Evolutionary conservation across 2,797 vertebrate species (phyloP).

Genomic region (Falco cherrug): DNA sequence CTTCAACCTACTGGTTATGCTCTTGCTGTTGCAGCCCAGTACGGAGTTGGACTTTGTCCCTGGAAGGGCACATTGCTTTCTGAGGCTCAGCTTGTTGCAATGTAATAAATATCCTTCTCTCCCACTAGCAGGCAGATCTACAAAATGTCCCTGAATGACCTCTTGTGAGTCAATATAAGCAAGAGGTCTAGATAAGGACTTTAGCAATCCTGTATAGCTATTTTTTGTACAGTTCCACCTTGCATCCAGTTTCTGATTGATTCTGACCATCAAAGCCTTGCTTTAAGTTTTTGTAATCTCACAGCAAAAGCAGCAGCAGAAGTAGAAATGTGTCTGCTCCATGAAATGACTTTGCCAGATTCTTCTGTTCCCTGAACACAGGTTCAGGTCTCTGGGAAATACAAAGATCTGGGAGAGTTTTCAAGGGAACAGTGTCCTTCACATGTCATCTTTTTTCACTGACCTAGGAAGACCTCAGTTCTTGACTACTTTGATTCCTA

Average conservation of each 20-base stretch:
- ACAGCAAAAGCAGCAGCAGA: background rate
- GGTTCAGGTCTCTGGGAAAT: background rate
- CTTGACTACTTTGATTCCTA: background rate
- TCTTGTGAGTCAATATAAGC: background rate
- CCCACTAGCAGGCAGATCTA: background rate
- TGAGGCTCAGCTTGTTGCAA: background rate
- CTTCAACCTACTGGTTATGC: background rate
- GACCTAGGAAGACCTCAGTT: background rate
- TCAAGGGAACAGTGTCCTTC: background rate
- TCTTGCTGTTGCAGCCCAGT: background rate
- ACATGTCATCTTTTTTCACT: background rate
- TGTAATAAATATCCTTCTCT: background rate
- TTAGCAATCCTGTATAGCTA: background rate
- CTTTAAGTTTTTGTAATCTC: background rate
- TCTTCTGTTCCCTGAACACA: background rate
- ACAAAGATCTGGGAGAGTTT: background rate
- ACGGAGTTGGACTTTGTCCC: background rate
- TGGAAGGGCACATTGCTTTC: background rate
- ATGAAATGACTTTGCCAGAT: background rate
- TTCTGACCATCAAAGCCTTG: background rate
- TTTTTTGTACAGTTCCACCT: background rate
- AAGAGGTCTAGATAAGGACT: background rate
- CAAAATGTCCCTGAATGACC: slow-evolving; percentile 17
- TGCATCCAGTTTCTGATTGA: background rate
- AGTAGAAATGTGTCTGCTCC: background rate